Percentiles rank a stretch among this genome's conserved stretches.
Evolutionary conservation across 2,888 invertebrate genomes (phyloP).

Genomic region (Eurytoma adleriae): DNA sequence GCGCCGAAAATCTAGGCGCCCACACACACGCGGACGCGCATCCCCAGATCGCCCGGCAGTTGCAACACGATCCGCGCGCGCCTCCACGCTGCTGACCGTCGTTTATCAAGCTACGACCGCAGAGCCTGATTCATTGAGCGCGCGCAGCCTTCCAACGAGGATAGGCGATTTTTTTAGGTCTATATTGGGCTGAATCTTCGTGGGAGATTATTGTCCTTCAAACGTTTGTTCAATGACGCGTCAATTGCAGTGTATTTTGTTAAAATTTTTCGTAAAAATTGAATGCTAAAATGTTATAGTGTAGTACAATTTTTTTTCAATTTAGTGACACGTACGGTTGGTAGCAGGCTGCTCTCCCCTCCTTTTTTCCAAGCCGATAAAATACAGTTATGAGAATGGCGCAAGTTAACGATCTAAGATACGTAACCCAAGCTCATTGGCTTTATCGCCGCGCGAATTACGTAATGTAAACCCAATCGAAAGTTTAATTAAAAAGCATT

Average conservation of each 20-base stretch:
- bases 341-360: not conserved
- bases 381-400: conserved; percentile 20
- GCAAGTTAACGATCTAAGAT: conserved; percentile 19
- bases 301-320: no score
- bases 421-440: conserved; percentile 31
- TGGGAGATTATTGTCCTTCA: no score
- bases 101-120: conserved; percentile 28
- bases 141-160: no score
- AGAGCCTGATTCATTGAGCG: not conserved
- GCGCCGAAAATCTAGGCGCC: conserved; percentile 4
- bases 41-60: not conserved
- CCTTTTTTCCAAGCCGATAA: conserved; percentile 23
- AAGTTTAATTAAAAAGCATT: conserved; percentile 47
- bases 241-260: no score
- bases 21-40: not conserved
- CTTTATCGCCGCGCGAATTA: conserved; percentile 28
- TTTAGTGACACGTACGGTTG: no score
- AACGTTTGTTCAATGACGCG: no score
- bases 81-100: conserved; percentile 25
- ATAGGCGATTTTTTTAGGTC: no score
- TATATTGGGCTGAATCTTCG: no score
- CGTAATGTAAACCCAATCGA: conserved; percentile 39
- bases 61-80: conserved; percentile 30
- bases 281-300: no score
- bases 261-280: no score